phyloP scores from a whole-genome alignment of 1,140 invertebrate genomes.

The Heliconius nattereri region DNA sequence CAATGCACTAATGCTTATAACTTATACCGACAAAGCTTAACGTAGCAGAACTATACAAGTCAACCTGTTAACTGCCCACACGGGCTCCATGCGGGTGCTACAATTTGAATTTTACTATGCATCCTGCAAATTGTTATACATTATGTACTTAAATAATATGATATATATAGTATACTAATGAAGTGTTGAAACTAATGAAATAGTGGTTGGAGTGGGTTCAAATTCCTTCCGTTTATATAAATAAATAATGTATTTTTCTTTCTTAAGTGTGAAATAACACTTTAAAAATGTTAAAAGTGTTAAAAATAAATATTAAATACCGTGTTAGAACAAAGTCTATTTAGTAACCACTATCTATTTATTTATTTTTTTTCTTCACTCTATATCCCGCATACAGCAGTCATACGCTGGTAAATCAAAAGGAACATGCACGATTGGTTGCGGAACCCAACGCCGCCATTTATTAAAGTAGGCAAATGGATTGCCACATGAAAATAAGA shows the following conservation, averaged over 20 bases:
- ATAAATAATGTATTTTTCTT: neutral
- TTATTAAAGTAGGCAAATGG: no score
- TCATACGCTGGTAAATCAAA: no score
- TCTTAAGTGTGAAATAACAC: no score
- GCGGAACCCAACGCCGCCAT: no score
- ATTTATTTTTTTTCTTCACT: no score
- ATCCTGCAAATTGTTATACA: conserved; percentile 38
- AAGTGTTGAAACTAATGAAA: neutral
- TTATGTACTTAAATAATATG: conserved; percentile 26
- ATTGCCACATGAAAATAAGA: no score
- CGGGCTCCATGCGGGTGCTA: conserved; percentile 48
- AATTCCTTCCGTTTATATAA: neutral
- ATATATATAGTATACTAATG: conserved; percentile 15
- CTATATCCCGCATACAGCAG: no score
- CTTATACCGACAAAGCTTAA: conserved; percentile 18
- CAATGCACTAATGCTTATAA: conserved; percentile 1
- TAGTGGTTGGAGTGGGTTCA: neutral
- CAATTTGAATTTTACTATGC: conserved; percentile 56
- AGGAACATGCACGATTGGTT: no score
- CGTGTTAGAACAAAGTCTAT: no score
- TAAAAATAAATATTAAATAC: no score
- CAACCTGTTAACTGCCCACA: conserved; percentile 64
- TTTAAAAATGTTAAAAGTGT: no score
- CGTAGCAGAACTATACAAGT: conserved; percentile 56
- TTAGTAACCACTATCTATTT: no score